Evolutionary conservation across 2,888 invertebrate genomes (phyloP), one percentile per base, ranked within the genome.

Genomic region (Leptopilina drosophilae): DNA sequence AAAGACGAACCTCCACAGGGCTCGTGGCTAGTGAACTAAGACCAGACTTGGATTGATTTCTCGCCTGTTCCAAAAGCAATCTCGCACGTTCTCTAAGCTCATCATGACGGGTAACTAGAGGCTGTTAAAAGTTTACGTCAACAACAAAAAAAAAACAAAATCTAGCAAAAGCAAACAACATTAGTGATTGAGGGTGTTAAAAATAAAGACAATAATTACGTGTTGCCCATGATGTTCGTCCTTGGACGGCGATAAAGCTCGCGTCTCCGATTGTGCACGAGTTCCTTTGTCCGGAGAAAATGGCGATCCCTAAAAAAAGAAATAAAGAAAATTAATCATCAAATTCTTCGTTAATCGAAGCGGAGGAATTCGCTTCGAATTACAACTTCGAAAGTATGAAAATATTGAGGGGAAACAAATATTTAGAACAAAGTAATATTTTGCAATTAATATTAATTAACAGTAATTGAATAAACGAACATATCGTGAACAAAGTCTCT

Each of bases 81-180:
- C 96, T 94, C 85, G 97, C 97, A 92, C 96, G 93, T 93, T 97
- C 96, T 91, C 96, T 95, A 87, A 97, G 93, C 92, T 97, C 97
- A 87, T 96, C 96, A 90, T 97, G 96, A 78, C 97, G 94, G 86
- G 96, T 95, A 89, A 95, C 93, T 90, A 96, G 93, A 93, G 95
- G 95, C 96, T 96, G 93, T 91, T 89, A 92, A 91, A 92, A 90
- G 89, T 89, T 88, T 87, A 87, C 89, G 87, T 86, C 89, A 89
- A 89, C 88, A 89, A 20, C 20, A 20, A 20, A 20, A 20, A 33
- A 33, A 33, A 76, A 64, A 62, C 62, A 62, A 75, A 69, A 64
- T 65, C 76, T 76, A 40, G 65, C 76, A 64, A 46, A 33, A 76
- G 78, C 78, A 49, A 69, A 78, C 53, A 53, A 46, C 49, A 53